Evolutionary conservation across 2,797 vertebrate genomes (phyloP), one percentile per base, ranked within the genome.

Genomic region (Odontamblyopus lacepedii): DNA sequence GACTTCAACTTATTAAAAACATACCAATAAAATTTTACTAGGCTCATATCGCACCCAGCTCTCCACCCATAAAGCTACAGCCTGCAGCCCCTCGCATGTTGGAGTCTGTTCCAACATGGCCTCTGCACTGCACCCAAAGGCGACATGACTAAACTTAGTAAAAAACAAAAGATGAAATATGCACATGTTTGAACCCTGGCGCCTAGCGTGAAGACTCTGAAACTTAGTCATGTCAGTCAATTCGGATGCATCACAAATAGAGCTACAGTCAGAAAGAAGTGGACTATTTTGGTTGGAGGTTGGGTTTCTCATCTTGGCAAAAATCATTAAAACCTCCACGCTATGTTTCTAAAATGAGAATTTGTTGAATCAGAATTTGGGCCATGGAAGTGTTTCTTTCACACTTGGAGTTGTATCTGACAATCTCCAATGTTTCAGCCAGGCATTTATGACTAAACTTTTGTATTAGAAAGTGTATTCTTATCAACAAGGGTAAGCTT

Each of bases 61-160:
- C 69, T 69, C 63, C 66, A 59, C 57, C 71, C 66, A 63, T 68
- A 56, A 66, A 57, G 12, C 61, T 67, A 69, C 50, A 62, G 72
- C 82, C 79, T 83, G 74, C 62, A 83, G 84, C 76, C 73, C 77
- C 69, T 73, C 50, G 2, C 15, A 57, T 56, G 26, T 72, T 55
- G 51, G 61, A 74, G 69, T 57, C 69, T 1, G 71, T 74, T 83
- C 75, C 67, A 83, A 76, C 83, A 29, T 19, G 81, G 70, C 77
- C 78, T 78, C 73, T 75, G 68, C 79, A 76, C 64, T 35, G 15
- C 0, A 1, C 67, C 87, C 60, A 0, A 30, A 74, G 85, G 87
- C 81, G 63, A 69, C 72, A 27, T 23, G 44, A 74, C 68, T 29
- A 35, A 57, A 78, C 73, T 67, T 48, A 74, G 72, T 63, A 29